Base-by-base conservation (phyloP, 2,888 invertebrate genomes). In the Mimas tiliae region DNA sequence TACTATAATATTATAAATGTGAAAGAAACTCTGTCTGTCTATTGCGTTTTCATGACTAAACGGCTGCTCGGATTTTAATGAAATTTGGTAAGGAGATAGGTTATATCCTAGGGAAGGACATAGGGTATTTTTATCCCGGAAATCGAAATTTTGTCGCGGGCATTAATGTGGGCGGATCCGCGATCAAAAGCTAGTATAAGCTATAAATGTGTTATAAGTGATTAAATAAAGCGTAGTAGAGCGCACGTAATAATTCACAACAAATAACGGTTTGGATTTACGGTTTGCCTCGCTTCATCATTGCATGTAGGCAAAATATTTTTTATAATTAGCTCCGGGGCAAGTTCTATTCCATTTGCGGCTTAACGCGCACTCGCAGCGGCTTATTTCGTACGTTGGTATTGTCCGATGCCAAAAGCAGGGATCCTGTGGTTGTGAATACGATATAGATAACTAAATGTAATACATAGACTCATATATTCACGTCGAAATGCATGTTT, bases 311-410 rank as follows among this genome's bases (percentile, higher is more conserved):
- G 68, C 69, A 71, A 68, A 50, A 63, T 63, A 16, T 67, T 69
- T 79, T 85, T 87, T 87, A 87, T 87, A 90, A 90, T 90, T 86
- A 88, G 85, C 83, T 81, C 70, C 79, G 76, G 80, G 82, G 84
- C 87, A 83, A 87, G 78, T 89, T 86, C 78, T 87, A 89, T 90
- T 92, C 88, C 87, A 87, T 88, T 88, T 90, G 88, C 83, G 89
- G 88, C 78, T 73, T 74, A 81, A 78, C 78, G 79, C 74, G 77
- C 80, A 82, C 76, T 78, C 81, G 83, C 79, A 79, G 79, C 84
- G 80, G 80, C 82, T 79, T 81, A 67, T 72, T 73, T 81, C 76
- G 76, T 79, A 75, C 33, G 58, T 67, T 51, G 83, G 82, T 81
- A 81, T 83, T 87, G 83, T 86, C 81, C 81, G 84, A 86, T 85